Evolutionary conservation across 2,797 vertebrate genomes (phyloP).

Genomic region (Silurus aristotelis): DNA sequence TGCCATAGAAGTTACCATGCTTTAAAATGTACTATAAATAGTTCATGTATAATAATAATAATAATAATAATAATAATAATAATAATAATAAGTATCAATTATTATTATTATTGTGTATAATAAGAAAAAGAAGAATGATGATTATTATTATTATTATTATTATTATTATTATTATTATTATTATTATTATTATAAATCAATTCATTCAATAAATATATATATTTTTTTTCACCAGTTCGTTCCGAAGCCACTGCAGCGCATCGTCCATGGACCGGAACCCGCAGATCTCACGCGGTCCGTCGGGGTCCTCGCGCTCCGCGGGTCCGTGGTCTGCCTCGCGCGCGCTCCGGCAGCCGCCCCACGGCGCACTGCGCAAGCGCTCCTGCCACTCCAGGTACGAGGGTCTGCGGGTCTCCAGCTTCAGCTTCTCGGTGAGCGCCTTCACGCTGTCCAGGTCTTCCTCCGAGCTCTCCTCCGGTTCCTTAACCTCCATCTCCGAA

Average conservation of each 20-base stretch:
- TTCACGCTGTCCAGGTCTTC: conserved; percentile 87
- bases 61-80: too few species aligned
- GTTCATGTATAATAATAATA: too few species aligned
- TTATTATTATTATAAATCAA: neutral
- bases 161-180: neutral
- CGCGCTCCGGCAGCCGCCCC: conserved; percentile 62
- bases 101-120: too few species aligned
- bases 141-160: neutral
- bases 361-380: conserved; percentile 77
- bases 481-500: conserved; percentile 6
- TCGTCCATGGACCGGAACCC: conserved; percentile 85
- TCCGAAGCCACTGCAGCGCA: conserved; percentile 87
- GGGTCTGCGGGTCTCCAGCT: conserved; percentile 87
- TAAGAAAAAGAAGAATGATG: too few species aligned
- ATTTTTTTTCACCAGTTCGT: conserved; percentile 80
- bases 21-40: too few species aligned
- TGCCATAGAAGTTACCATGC: too few species aligned
- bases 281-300: conserved; percentile 67
- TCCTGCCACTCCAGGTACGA: conserved; percentile 94
- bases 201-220: conserved; percentile 5
- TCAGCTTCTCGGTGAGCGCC: conserved; percentile 87
- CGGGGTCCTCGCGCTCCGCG: neutral
- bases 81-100: too few species aligned
- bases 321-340: conserved; percentile 39
- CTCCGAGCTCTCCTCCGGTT: conserved; percentile 60